Percentiles rank a stretch among this genome's conserved stretches.
Conservation (phyloP, 1,140 invertebrate species). For the Aphaenogaster rudis region DNA sequence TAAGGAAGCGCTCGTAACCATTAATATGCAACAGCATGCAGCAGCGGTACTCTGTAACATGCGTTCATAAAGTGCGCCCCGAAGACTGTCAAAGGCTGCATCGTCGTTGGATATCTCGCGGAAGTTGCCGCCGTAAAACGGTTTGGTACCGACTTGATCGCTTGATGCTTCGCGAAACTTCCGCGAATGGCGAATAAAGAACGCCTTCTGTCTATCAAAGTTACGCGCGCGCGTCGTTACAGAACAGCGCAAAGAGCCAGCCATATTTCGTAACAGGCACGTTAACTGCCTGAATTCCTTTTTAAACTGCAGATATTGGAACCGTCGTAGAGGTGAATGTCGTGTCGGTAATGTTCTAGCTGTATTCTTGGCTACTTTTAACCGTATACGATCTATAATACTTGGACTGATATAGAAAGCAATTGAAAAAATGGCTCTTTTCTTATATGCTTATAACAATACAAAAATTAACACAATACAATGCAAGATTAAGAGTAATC, state of each 20-base stretch:
- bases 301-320: conserved; percentile 11
- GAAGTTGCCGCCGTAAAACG: conserved; percentile 38
- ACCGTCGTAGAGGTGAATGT: neutral
- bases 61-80: conserved; percentile 32
- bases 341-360: neutral
- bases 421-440: neutral
- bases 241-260: neutral
- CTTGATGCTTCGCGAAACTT: conserved; percentile 35
- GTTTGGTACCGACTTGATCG: conserved; percentile 19
- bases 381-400: neutral
- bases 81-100: conserved; percentile 38
- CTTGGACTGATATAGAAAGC: neutral
- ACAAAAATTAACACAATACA: neutral
- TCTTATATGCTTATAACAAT: neutral
- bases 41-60: conserved; percentile 6
- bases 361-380: conserved; percentile 22
- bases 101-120: conserved; percentile 18
- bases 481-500: neutral
- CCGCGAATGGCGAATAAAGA: conserved; percentile 51
- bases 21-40: conserved; percentile 60
- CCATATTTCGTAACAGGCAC: conserved; percentile 22
- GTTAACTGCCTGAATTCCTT: conserved; percentile 26
- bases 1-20: conserved; percentile 59
- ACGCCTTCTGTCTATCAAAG: conserved; percentile 50
- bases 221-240: conserved; percentile 26